phyloP scores from a whole-genome alignment of 2,113 vertebrate genomes.

The Scatophagus argus region DNA sequence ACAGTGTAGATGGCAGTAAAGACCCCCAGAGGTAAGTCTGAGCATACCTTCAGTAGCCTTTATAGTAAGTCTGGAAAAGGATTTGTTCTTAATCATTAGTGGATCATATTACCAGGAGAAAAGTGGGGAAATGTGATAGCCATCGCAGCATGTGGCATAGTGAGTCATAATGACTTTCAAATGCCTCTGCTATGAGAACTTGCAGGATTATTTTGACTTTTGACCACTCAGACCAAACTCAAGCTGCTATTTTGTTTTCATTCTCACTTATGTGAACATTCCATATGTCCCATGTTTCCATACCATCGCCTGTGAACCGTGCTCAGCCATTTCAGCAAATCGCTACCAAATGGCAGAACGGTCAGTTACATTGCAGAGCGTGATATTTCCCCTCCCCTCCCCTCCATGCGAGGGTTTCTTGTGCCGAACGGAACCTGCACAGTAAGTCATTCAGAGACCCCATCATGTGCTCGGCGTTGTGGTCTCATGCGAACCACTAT shows the following conservation, averaged over 20 bases:
- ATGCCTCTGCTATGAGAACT: slow-evolving; percentile 56
- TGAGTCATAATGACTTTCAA: slow-evolving; percentile 62
- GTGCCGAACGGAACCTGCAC: slow-evolving; percentile 69
- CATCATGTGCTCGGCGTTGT: slow-evolving; percentile 70
- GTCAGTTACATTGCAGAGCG: slow-evolving; percentile 58
- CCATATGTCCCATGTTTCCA: slow-evolving; percentile 71
- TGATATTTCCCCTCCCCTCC: slow-evolving; percentile 23
- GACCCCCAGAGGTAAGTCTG: slow-evolving; percentile 85
- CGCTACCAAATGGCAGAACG: slow-evolving; percentile 76
- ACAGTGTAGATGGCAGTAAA: slow-evolving; percentile 73
- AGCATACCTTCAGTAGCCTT: slow-evolving; percentile 7
- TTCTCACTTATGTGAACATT: slow-evolving; percentile 73
- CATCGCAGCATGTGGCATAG: slow-evolving; percentile 50
- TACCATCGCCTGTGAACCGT: slow-evolving; percentile 61
- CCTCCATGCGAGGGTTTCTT: slow-evolving; percentile 30
- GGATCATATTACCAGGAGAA: slow-evolving; percentile 48
- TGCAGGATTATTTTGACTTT: slow-evolving; percentile 64
- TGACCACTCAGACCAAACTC: slow-evolving; percentile 42
- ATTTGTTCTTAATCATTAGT: slow-evolving; percentile 52
- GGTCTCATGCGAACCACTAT: slow-evolving; percentile 70
- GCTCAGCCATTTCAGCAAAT: slow-evolving; percentile 73
- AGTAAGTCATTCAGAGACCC: slow-evolving; percentile 77
- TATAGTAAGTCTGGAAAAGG: slow-evolving; percentile 32
- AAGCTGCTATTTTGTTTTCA: slow-evolving; percentile 62
- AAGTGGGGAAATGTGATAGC: slow-evolving; percentile 53